phyloP scores from a whole-genome alignment of 2,113 vertebrate species.

The Nerophis lumbriciformis region DNA sequence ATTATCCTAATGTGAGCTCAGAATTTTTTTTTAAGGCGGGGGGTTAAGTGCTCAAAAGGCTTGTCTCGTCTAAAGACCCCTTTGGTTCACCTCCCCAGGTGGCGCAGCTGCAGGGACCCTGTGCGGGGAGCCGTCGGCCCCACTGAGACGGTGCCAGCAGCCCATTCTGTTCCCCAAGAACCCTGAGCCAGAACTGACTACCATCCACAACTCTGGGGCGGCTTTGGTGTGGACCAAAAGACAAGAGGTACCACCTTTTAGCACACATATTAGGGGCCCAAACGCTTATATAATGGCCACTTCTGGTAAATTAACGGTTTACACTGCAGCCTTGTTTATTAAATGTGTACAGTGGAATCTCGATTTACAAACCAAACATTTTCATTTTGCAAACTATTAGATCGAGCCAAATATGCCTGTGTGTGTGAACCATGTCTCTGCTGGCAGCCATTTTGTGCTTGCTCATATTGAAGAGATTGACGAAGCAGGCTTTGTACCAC shows the following conservation, averaged over 20 bases:
- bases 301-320: background rate
- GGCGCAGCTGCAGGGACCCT: conserved; percentile 67
- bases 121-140: conserved; percentile 74
- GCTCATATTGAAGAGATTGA: no score
- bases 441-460: no score
- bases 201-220: conserved; percentile 63
- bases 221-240: conserved; percentile 55
- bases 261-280: background rate
- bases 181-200: conserved; percentile 58
- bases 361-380: no score
- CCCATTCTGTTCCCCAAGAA: conserved; percentile 69
- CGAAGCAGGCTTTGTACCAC: no score
- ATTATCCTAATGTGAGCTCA: conserved; percentile 6
- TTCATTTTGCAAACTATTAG: no score
- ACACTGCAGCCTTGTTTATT: no score
- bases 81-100: conserved; percentile 34
- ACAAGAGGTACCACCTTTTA: conserved; percentile 57
- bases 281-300: background rate
- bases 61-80: no score
- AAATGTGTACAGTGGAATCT: no score
- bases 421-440: no score
- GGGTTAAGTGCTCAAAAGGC: no score
- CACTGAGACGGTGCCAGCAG: conserved; percentile 73
- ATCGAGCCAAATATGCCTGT: no score
- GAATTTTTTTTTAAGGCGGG: no score